These are phyloP conservation scores for Aptenodytes forsteri DNA, from an alignment of 2,113 vertebrate species.

Conservation along the genomic window DNA sequence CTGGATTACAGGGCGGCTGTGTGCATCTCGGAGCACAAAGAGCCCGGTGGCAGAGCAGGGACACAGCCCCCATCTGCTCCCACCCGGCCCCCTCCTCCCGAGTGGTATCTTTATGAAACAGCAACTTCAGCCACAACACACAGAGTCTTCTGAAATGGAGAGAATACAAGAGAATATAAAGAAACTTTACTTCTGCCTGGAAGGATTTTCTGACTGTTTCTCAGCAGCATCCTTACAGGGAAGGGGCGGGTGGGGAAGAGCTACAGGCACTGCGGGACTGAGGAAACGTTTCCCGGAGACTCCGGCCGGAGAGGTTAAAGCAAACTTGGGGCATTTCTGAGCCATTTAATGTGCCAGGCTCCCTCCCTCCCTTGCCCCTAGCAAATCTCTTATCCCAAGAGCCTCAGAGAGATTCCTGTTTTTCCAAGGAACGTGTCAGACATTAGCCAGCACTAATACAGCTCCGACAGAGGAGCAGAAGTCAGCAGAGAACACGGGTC, in stretches of 20 bases:
- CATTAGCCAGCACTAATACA: background rate
- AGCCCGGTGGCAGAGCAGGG: background rate
- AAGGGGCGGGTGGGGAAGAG: background rate
- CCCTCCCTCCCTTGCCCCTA: background rate
- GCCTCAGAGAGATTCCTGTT: background rate
- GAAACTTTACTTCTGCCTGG: background rate
- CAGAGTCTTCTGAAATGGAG: background rate
- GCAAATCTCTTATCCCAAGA: background rate
- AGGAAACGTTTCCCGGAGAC: background rate
- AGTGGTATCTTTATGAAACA: background rate
- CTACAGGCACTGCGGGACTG: background rate
- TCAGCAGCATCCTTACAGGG: background rate
- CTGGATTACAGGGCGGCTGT: rapidly evolving
- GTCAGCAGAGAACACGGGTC: background rate
- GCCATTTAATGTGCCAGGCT: background rate
- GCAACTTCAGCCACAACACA: background rate
- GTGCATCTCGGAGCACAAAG: background rate
- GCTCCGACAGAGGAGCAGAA: background rate
- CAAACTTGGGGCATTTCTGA: background rate
- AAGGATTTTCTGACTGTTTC: background rate
- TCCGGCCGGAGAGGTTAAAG: rapidly evolving
- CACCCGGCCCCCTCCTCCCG: background rate
- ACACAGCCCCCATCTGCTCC: background rate
- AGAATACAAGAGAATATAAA: background rate
- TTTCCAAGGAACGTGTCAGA: background rate